Base-by-base conservation (phyloP, 1,140 invertebrate species). In the Heliconius himera region DNA sequence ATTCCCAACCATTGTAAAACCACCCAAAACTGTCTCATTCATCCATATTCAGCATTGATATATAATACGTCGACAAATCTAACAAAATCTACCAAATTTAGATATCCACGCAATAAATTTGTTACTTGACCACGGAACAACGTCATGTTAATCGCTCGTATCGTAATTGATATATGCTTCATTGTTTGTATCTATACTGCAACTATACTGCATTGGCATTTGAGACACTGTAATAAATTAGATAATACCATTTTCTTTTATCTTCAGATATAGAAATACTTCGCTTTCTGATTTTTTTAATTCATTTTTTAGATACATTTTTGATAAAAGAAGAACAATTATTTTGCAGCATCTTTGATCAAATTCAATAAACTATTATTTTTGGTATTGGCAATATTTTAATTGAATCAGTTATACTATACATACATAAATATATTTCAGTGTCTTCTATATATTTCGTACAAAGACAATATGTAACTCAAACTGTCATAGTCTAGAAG, bases 141-240 rank as follows among this genome's bases (percentile, higher is more conserved):
- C 73, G 22, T 73, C 72, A 20, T 66, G 73, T 41, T 81, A 74
- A 81, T 81, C 82, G 78, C 51, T 77, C 46, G 74, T 76, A 70
- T 78, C 74, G 70, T 77, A 56, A 81, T 78, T 70, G 82, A 83
- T 83, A 79, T 78, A 81, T 77, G 73, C 41, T 41, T 71, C 75
- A 81, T 83, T 83, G 74, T 83, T 78, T 74, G 26, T 9, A 33
- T 29, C 33, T 36, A 36, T 36, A 36, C 33, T 36, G 33, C 75
- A 26, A 79, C 73, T 66, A 38, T 74, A 41, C 36, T 76, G 60
- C 76, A 74, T 18, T 72, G 36, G 33, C 54, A 11, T 60, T 60
- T 22, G n/a, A 13, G 54, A 22, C n/a, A 1, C 54, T n/a, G n/a
- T 66, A 3, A 41, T 11, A 36, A n/a, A 36, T 72, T 20, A 16